Conservation (phyloP, 1,140 invertebrate species). For the Bombus consobrinus region DNA sequence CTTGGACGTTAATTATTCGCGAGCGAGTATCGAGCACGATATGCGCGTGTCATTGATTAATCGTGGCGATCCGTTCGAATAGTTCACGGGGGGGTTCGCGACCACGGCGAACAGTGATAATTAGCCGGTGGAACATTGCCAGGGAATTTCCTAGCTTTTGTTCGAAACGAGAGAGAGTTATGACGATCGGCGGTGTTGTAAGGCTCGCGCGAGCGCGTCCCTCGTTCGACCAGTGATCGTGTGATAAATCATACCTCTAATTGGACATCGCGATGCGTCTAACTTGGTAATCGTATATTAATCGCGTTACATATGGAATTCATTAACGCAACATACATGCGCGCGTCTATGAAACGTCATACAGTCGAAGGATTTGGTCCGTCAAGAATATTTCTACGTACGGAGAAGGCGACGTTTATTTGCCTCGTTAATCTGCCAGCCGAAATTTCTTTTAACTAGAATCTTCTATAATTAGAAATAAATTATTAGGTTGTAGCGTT, state of each 20-base stretch:
- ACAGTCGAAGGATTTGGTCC: background rate
- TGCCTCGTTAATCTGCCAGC: background rate
- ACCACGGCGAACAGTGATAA: constrained; percentile 59
- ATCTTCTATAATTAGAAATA: background rate
- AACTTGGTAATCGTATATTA: constrained; percentile 36
- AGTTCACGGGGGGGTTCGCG: background rate
- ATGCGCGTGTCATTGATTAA: constrained; percentile 57
- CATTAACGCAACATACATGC: constrained; percentile 3
- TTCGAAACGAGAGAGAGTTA: constrained; percentile 35
- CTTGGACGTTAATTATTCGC: constrained; percentile 38
- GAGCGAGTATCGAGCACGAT: constrained; percentile 28
- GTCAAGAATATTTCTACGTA: background rate
- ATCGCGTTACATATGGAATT: constrained; percentile 44
- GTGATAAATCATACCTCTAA: constrained; percentile 39
- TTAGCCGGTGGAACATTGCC: constrained; percentile 54
- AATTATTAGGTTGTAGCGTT: too few species aligned
- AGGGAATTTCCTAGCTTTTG: constrained; percentile 60
- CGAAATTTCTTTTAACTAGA: background rate
- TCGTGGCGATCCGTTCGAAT: constrained; percentile 49
- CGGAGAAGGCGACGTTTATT: too few species aligned
- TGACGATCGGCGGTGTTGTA: constrained; percentile 21
- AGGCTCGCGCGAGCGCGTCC: background rate
- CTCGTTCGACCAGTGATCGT: constrained; percentile 4
- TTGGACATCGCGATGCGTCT: constrained; percentile 40
- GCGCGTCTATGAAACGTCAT: background rate